Conservation (phyloP, 2,113 vertebrate genomes). For the Pristiophorus japonicus region DNA sequence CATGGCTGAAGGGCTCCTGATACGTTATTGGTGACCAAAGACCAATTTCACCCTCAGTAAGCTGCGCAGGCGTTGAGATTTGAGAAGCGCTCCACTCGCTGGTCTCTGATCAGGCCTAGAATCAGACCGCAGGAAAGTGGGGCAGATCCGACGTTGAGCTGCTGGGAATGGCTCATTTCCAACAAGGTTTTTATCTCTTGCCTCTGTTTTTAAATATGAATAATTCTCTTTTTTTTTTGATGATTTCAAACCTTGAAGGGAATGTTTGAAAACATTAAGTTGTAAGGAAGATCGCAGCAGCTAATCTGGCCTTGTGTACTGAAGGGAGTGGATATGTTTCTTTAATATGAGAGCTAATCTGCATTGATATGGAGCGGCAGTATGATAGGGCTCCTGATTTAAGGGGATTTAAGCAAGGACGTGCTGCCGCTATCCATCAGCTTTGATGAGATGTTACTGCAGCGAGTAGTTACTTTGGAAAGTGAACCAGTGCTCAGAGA, state of each 20-base stretch:
- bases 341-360: neutral
- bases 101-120: neutral
- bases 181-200: neutral
- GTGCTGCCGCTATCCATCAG: neutral
- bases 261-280: neutral
- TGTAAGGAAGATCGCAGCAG: neutral
- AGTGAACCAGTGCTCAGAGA: neutral
- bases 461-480: neutral
- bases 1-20: no score
- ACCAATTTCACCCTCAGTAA: no score
- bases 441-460: neutral
- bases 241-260: neutral
- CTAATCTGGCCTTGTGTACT: neutral
- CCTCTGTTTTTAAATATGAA: neutral
- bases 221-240: neutral
- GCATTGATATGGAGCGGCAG: neutral
- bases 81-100: neutral
- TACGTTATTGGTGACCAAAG: no score
- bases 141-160: neutral
- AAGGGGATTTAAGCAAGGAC: neutral
- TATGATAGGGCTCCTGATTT: neutral
- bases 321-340: neutral
- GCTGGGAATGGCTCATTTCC: neutral
- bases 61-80: neutral
- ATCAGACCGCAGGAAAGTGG: neutral